Percentiles rank a stretch among this genome's conserved stretches.
phyloP scores from a whole-genome alignment of 2,797 vertebrate species.

The Pseudochaenichthys georgianus region DNA sequence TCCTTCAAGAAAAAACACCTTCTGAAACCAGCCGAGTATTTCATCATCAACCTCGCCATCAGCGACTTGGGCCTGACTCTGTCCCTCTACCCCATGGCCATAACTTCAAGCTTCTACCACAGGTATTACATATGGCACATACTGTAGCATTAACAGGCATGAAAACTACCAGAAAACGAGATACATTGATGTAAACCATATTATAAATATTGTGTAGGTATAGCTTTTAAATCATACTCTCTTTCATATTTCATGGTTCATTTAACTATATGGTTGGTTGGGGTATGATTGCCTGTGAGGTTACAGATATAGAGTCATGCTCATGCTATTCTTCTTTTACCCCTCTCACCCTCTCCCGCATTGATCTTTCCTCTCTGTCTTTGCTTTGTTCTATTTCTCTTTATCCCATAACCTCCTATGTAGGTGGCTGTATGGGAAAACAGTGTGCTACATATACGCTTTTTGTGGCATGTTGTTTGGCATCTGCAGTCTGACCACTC shows the following conservation, averaged over 20 bases:
- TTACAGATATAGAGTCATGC: slow-evolving; percentile 22
- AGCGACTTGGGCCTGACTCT: slow-evolving; percentile 88
- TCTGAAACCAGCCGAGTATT: slow-evolving; percentile 87
- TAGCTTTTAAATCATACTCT: not conserved
- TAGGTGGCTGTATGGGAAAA: slow-evolving; percentile 84
- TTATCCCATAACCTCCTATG: slow-evolving; percentile 47
- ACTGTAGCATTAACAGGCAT: not conserved
- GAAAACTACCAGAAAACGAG: not conserved
- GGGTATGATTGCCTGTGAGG: slow-evolving; percentile 20
- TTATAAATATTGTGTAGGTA: not conserved
- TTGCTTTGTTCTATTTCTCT: slow-evolving; percentile 37
- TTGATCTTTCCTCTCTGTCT: slow-evolving; percentile 39
- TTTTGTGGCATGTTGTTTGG: slow-evolving; percentile 89
- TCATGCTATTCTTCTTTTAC: slow-evolving; percentile 21
- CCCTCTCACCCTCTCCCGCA: slow-evolving; percentile 30
- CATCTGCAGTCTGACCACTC: slow-evolving; percentile 86
- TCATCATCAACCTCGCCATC: slow-evolving; percentile 88
- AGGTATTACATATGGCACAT: slow-evolving; percentile 74
- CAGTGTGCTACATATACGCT: slow-evolving; percentile 80
- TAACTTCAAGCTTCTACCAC: slow-evolving; percentile 87
- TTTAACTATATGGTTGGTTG: slow-evolving; percentile 33
- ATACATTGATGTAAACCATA: not conserved
- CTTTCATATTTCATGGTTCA: slow-evolving; percentile 27
- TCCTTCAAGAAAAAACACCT: slow-evolving; percentile 86
- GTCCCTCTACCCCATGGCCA: slow-evolving; percentile 87